phyloP scores from a whole-genome alignment of 2,113 vertebrate species.

The Oceanites oceanicus region DNA sequence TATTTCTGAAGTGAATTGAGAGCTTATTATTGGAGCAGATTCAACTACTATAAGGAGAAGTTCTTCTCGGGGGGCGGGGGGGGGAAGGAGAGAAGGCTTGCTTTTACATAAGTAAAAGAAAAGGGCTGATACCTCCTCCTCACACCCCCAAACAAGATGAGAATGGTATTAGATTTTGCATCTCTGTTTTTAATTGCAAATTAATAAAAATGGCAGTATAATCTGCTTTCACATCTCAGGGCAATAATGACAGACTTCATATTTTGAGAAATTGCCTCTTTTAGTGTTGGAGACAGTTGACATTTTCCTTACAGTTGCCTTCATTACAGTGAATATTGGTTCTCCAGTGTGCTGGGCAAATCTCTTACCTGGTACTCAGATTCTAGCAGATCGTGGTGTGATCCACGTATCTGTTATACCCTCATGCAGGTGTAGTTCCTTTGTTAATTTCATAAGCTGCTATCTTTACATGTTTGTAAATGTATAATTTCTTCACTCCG shows the following conservation, averaged over 20 bases:
- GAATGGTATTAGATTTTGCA: slow-evolving; percentile 21
- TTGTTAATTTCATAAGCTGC: background rate
- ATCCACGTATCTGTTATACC: background rate
- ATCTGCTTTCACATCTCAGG: background rate
- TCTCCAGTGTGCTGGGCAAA: background rate
- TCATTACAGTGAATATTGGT: background rate
- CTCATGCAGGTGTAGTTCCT: background rate
- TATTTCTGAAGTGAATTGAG: slow-evolving; percentile 30
- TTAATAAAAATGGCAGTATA: slow-evolving; percentile 18
- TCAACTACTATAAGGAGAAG: slow-evolving; percentile 43
- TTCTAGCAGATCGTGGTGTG: background rate
- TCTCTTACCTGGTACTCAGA: background rate
- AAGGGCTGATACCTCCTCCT: slow-evolving; percentile 44
- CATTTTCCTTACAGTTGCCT: background rate
- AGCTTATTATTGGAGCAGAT: slow-evolving; percentile 33
- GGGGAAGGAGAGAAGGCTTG: background rate
- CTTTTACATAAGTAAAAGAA: slow-evolving; percentile 53
- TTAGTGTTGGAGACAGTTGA: background rate
- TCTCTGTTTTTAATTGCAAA: slow-evolving; percentile 49
- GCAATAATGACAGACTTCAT: background rate
- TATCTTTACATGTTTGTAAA: background rate
- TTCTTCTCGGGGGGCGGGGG: too few species aligned
- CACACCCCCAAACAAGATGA: slow-evolving; percentile 49
- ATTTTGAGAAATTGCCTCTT: background rate
- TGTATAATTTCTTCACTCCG: background rate